A percentile compares a stretch with the other conserved stretches of the same genome.
phyloP scores from a whole-genome alignment of 2,888 invertebrate genomes.

The Himalopsyche anomala region DNA sequence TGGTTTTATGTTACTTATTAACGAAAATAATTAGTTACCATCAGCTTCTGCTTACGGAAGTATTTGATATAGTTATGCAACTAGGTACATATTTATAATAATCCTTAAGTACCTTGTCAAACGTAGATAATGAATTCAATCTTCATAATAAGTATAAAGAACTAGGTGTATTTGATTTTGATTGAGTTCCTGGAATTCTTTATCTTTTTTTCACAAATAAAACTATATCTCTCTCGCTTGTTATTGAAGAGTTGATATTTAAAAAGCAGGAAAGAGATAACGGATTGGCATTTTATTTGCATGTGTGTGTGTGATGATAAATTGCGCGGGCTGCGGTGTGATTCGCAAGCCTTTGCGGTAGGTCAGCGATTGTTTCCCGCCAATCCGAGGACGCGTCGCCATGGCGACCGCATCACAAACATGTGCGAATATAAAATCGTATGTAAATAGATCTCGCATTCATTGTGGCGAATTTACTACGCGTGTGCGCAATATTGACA shows the following conservation, averaged over 20 bases:
- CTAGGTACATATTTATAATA: too few relatives aligned
- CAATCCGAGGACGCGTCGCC: constrained; percentile 57
- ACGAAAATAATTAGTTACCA: too few relatives aligned
- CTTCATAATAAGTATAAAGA: too few relatives aligned
- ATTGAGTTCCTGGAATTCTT: neutral
- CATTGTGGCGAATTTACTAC: constrained; percentile 45
- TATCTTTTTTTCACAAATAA: neutral
- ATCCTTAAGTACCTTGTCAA: too few relatives aligned
- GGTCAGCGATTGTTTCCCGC: constrained; percentile 59
- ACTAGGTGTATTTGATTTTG: too few relatives aligned
- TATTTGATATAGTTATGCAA: too few relatives aligned
- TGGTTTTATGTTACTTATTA: too few relatives aligned
- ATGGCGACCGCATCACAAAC: constrained; percentile 28
- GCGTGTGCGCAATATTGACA: neutral
- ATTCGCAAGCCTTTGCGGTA: constrained; percentile 62
- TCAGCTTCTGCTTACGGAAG: too few relatives aligned
- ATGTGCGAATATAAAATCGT: constrained; percentile 31
- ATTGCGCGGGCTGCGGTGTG: constrained; percentile 47
- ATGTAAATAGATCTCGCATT: constrained; percentile 1
- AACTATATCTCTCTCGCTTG: neutral
- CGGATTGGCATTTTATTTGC: neutral
- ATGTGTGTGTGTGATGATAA: constrained; percentile 16
- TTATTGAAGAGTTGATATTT: neutral
- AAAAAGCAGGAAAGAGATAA: constrained; percentile 19
- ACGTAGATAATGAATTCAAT: too few relatives aligned